Evolutionary conservation across 2,113 vertebrate genomes (phyloP).

Genomic region (Xiphophorus couchianus): DNA sequence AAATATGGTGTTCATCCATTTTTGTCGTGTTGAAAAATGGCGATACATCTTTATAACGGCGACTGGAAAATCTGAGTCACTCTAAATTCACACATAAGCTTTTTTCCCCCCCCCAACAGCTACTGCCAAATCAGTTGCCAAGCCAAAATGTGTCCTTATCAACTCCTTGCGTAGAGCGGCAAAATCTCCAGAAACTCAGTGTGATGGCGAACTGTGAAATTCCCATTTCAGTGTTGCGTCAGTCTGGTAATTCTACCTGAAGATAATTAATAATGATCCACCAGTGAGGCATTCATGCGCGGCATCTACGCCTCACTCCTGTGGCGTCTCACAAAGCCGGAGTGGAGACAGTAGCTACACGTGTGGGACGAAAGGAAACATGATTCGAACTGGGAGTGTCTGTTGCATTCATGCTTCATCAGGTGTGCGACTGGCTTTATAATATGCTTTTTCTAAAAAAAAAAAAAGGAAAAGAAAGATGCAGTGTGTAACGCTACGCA

Average conservation of each 20-base stretch:
- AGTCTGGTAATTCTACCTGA: slow-evolving; percentile 69
- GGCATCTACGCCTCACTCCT: slow-evolving; percentile 40
- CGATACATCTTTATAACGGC: too few relatives aligned
- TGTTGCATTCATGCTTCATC: slow-evolving; percentile 76
- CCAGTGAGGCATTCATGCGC: slow-evolving; percentile 60
- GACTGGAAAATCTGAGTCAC: too few relatives aligned
- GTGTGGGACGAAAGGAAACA: slow-evolving; percentile 63
- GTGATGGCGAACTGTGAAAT: slow-evolving; percentile 47
- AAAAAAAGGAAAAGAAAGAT: not conserved
- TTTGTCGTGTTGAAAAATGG: too few relatives aligned
- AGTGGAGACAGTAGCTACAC: slow-evolving; percentile 44
- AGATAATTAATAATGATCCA: slow-evolving; percentile 77
- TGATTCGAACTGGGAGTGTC: slow-evolving; percentile 66
- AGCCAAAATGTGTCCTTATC: slow-evolving; percentile 35
- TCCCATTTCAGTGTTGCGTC: slow-evolving; percentile 52
- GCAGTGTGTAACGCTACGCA: slow-evolving; percentile 36
- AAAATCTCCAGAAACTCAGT: slow-evolving; percentile 26
- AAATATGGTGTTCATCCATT: too few relatives aligned
- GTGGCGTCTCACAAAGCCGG: slow-evolving; percentile 59
- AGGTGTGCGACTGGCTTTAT: slow-evolving; percentile 77
- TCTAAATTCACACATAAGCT: too few relatives aligned
- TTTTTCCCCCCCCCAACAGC: not conserved
- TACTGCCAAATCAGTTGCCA: not conserved
- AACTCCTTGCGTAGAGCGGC: not conserved
- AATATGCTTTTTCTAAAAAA: slow-evolving; percentile 39